phyloP scores from a whole-genome alignment of 2,888 invertebrate species.

The Nemotelus pantherinus region DNA sequence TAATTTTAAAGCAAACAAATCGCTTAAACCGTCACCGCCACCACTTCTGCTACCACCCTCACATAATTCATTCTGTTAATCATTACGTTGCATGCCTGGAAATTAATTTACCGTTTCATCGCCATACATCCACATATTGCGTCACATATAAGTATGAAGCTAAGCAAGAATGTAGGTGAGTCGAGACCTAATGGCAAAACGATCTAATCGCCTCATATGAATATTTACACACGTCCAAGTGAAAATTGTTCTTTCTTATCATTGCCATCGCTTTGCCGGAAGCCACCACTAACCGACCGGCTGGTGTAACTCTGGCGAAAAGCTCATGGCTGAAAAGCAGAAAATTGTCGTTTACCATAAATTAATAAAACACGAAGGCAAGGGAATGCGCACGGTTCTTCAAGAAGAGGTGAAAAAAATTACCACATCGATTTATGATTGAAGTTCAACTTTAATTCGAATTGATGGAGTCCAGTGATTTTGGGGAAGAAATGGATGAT shows the following conservation, averaged over 20 bases:
- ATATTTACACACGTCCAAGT: conserved; percentile 23
- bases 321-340: conserved; percentile 5
- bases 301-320: not conserved
- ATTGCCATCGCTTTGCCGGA: too few species aligned
- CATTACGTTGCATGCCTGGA: conserved; percentile 40
- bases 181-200: not conserved
- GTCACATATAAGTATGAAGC: conserved; percentile 2
- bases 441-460: too few species aligned
- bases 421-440: too few species aligned
- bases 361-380: conserved; percentile 5
- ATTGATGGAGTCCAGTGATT: too few species aligned
- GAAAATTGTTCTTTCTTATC: conserved; percentile 28
- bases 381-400: too few species aligned
- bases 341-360: conserved; percentile 30
- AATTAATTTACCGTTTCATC: conserved; percentile 37
- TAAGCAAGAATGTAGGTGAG: not conserved
- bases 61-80: conserved; percentile 37
- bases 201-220: conserved; percentile 23
- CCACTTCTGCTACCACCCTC: not conserved
- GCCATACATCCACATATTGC: conserved; percentile 22
- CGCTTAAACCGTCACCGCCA: conserved; percentile 33
- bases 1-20: conserved; percentile 41
- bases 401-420: too few species aligned
- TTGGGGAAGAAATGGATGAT: too few species aligned
- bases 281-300: too few species aligned